Evolutionary conservation across 1,140 invertebrate species (phyloP), one percentile per base, ranked within the genome.

Genomic region (Drosophila saltans): DNA sequence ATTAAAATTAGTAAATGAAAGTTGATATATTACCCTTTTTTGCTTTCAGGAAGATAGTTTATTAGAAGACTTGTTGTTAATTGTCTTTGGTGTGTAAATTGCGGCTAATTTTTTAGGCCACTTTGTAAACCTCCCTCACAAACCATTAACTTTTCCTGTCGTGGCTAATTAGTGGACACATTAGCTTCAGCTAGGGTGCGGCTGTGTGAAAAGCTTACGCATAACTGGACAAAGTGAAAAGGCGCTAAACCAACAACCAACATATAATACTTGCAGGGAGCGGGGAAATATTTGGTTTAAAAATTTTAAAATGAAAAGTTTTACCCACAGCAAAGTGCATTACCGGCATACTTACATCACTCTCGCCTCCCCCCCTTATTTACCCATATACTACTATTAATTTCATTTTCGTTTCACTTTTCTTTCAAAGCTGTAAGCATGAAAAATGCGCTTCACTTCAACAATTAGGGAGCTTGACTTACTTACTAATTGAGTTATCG

Each of bases 401-500:
- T 75, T 81, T 75, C 71, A 75, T 82, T 85, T 48, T 52, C 21
- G 45, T 82, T 80, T 70, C 83, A 70, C 73, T 86, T 86, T 86
- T 73, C 55, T 56, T 76, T 76, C 59, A 81, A 21, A 85, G 75
- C 62, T 52, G 21, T 2, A 52, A 81, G 82, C 83, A 73, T 88
- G 45, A 75, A 86, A 86, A 86, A 82, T 58, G 82, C 72, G 80
- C 79, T 76, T 78, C 66, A 75, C 73, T 40, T 58, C 59, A 71
- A 64, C 67, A 62, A 56, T 64, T 41, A 40, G 3, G 57, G 30
- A 33, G n/a, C n/a, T 59, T 57, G 28, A 28, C 28, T 11, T 33
- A 57, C 55, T 28, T 66, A 60, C 82, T 85, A 85, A 85, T 85
- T 88, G 83, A 85, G 82, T 86, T 86, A 79, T 69, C 75, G 33